Conservation (phyloP, 2,888 invertebrate genomes). For the Tetheella fluctuosa region DNA sequence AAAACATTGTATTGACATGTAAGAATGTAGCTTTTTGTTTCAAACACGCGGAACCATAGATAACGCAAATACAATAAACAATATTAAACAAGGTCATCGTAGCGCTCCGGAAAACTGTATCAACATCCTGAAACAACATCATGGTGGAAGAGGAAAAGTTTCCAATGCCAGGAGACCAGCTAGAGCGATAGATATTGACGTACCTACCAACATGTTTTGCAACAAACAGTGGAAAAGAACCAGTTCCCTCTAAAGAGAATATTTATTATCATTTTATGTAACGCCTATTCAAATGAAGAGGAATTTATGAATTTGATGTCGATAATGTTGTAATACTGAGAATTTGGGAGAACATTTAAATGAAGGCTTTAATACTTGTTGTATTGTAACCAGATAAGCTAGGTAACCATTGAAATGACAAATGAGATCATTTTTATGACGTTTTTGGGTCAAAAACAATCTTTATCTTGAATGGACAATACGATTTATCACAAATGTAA, state of each 20-base stretch:
- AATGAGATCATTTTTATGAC: background rate
- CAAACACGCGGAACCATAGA: background rate
- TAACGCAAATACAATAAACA: background rate
- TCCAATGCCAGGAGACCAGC: background rate
- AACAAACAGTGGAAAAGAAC: background rate
- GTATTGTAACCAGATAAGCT: background rate
- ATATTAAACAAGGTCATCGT: slow-evolving; percentile 1
- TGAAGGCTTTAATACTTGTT: background rate
- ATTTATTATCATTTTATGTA: background rate
- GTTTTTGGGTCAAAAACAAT: background rate
- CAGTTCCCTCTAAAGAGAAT: background rate
- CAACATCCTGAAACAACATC: slow-evolving; percentile 6
- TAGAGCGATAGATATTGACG: background rate
- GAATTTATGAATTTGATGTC: background rate
- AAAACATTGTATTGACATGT: background rate
- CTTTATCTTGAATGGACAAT: background rate
- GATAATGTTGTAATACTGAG: background rate
- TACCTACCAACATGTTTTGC: background rate
- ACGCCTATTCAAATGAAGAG: background rate
- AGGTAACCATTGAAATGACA: background rate
- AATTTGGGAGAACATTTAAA: background rate
- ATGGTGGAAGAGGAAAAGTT: background rate
- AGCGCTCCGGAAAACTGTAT: slow-evolving; percentile 5
- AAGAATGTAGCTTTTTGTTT: background rate
- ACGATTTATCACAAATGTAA: background rate